Evolutionary conservation across 2,888 invertebrate genomes (phyloP).

Genomic region (Neoascia interrupta): DNA sequence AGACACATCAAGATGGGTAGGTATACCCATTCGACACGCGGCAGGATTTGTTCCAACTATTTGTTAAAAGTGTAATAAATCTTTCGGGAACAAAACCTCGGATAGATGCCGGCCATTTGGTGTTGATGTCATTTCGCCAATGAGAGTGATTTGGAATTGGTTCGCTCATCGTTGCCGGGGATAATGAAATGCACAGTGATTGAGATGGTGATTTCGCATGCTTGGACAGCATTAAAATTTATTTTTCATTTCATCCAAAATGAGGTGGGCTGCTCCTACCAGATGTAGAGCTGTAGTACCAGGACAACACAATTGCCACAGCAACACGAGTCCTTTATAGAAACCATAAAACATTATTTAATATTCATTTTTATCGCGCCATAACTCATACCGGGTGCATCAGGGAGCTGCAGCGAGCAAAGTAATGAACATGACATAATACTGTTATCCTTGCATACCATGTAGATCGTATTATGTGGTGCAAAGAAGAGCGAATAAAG

Average conservation of each 20-base stretch:
- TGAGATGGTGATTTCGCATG: no score
- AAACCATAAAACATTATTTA: constrained; percentile 60
- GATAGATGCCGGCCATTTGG: constrained; percentile 43
- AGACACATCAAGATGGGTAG: constrained; percentile 6
- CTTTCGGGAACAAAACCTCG: constrained; percentile 56
- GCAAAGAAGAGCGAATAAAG: constrained; percentile 33
- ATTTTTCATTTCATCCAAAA: no score
- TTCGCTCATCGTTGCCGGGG: constrained; percentile 34
- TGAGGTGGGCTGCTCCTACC: neutral
- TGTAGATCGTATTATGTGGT: constrained; percentile 16
- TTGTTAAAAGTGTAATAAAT: constrained; percentile 65
- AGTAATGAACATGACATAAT: constrained; percentile 64
- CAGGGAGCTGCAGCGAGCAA: neutral
- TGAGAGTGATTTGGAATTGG: neutral
- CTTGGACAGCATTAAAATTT: no score
- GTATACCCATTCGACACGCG: no score
- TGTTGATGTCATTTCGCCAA: constrained; percentile 55
- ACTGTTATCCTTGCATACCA: constrained; percentile 48
- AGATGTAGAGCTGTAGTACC: no score
- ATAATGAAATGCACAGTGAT: constrained; percentile 33
- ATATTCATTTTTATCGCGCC: constrained; percentile 64
- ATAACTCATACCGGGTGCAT: constrained; percentile 50
- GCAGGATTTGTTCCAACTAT: constrained; percentile 61
- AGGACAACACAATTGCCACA: no score
- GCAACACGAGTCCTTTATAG: no score